Base-by-base conservation (phyloP, 2,113 vertebrate species). In the Neotoma lepida region DNA sequence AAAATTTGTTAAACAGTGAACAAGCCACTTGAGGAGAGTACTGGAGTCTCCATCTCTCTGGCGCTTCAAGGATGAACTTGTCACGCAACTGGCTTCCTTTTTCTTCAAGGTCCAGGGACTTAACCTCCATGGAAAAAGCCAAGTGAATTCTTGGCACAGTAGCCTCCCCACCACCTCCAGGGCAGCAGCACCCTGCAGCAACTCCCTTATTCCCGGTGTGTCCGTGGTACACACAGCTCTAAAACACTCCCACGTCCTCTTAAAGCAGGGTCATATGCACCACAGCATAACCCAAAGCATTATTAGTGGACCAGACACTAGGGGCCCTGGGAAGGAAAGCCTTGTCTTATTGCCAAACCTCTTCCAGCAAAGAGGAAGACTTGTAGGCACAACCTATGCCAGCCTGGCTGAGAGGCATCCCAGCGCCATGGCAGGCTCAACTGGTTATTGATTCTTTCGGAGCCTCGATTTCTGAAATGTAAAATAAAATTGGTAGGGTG, bases 81-180 rank as follows among this genome's bases (percentile, higher is more conserved):
- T 73, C 87, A 94, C 0, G 0, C 39, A 77, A 44, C 71, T 17
- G 54, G 39, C 46, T 85, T 94, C 84, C 39, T 89, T 49, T n/a
- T 88, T 70, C 49, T 93, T 89, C 28, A 54, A 63, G 9, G 61
- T 35, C 80, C 1, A 1, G 76, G 46, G 49, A 77, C 39, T 44
- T 71, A 68, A 85, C 81, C 84, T 82, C 78, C 4, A 1, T 24
- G 70, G 86, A 70, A 63, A 58, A 86, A 90, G 24, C 24, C 58
- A 87, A 70, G 80, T 66, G 71, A 94, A 80, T 92, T 93, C 87
- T 76, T 78, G 94, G 82, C 70, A 58, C 46, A 54, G 92, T 28
- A 73, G 26, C 86, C 54, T 33, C 39, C 61, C 56, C 73, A 17
- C 44, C 4, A 0, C 66, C n/a, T 26, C 46, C 35, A 70, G 86